Evolutionary conservation across 2,888 invertebrate species (phyloP).

Genomic region (Panzeria rudis): DNA sequence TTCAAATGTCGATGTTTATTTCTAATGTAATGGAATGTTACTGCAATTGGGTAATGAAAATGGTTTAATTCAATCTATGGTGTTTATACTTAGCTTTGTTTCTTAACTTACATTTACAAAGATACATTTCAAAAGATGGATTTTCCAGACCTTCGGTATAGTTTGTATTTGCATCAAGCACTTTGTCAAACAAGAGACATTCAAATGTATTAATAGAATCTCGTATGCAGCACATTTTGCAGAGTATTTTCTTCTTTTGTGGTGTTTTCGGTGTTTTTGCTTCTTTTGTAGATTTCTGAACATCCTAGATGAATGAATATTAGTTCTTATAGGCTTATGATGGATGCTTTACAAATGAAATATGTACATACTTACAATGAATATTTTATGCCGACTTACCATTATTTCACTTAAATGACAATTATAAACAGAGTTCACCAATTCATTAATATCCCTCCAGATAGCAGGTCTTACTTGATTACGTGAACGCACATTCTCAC

Average conservation of each 20-base stretch:
- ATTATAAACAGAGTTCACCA: conserved; percentile 79
- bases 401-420: conserved; percentile 81
- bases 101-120: conserved; percentile 84
- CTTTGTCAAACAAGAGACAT: conserved; percentile 85
- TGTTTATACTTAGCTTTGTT: background rate
- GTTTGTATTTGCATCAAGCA: conserved; percentile 82
- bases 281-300: conserved; percentile 36
- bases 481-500: conserved; percentile 75
- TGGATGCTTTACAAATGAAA: background rate
- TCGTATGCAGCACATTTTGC: conserved; percentile 84
- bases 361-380: background rate
- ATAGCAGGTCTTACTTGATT: conserved; percentile 72
- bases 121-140: conserved; percentile 86
- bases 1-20: conserved; percentile 76
- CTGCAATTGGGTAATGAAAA: conserved; percentile 73
- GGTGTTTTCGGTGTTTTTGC: conserved; percentile 1
- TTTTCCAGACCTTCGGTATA: conserved; percentile 87
- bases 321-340: background rate
- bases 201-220: conserved; percentile 84
- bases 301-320: conserved; percentile 32
- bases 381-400: conserved; percentile 70
- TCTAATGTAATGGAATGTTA: conserved; percentile 83
- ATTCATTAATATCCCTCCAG: conserved; percentile 74
- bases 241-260: conserved; percentile 75
- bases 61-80: background rate